phyloP scores from a whole-genome alignment of 1,140 invertebrate species.

The Trichoplusia ni region DNA sequence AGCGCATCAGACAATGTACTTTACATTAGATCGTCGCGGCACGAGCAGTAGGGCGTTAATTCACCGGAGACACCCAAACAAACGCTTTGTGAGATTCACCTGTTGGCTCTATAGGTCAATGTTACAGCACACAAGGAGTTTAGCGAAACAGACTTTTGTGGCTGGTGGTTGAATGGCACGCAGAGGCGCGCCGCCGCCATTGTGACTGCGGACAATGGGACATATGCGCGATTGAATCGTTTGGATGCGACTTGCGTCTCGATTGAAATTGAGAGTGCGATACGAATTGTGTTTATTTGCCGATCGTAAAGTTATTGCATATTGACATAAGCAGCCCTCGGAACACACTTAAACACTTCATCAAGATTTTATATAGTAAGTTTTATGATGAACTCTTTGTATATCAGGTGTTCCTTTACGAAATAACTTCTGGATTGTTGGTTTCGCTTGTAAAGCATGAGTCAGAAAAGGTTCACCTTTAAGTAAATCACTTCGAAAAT shows the following conservation, averaged over 20 bases:
- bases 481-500: background rate
- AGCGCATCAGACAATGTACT: slow-evolving; percentile 31
- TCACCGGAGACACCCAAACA: slow-evolving; percentile 76
- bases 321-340: background rate
- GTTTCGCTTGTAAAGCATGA: too few relatives aligned
- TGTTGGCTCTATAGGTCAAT: slow-evolving; percentile 78
- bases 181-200: slow-evolving; percentile 53
- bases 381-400: background rate
- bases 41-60: slow-evolving; percentile 57
- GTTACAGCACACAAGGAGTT: slow-evolving; percentile 74
- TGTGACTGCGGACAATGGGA: slow-evolving; percentile 66
- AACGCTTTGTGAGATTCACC: slow-evolving; percentile 69
- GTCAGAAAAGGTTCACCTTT: background rate
- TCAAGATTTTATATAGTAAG: background rate
- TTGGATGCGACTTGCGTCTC: slow-evolving; percentile 59
- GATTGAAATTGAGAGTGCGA: slow-evolving; percentile 66
- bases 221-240: slow-evolving; percentile 73
- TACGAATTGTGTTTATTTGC: slow-evolving; percentile 34
- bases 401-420: too few relatives aligned
- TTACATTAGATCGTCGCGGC: slow-evolving; percentile 23
- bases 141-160: slow-evolving; percentile 76
- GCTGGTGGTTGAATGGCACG: slow-evolving; percentile 62
- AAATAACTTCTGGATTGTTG: too few relatives aligned
- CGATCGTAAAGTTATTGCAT: slow-evolving; percentile 27
- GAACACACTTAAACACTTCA: background rate